phyloP scores from a whole-genome alignment of 2,113 vertebrate genomes.

The Riparia riparia region DNA sequence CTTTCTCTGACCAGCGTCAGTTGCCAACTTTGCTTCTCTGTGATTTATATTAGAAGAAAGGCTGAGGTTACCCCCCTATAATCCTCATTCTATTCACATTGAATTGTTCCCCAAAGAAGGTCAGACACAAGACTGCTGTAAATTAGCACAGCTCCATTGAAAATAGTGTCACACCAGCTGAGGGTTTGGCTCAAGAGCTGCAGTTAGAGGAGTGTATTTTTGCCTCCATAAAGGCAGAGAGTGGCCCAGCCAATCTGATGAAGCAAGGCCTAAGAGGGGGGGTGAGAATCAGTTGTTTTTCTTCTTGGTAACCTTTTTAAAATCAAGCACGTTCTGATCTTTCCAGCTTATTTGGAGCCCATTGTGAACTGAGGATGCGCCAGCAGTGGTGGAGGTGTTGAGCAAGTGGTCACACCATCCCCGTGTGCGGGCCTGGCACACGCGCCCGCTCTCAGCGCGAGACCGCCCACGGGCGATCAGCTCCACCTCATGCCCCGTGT shows the following conservation, averaged over 20 bases:
- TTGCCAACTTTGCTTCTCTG: neutral
- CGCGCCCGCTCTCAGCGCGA: accelerated
- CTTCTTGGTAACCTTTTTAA: neutral
- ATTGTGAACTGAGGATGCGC: accelerated
- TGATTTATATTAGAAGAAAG: constrained; percentile 42
- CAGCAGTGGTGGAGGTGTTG: neutral
- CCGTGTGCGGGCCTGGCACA: neutral
- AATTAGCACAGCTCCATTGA: constrained; percentile 20
- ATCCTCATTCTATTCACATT: constrained; percentile 22
- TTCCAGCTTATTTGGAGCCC: neutral
- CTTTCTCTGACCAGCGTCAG: neutral
- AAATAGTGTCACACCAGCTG: constrained; percentile 4
- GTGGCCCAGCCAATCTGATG: neutral
- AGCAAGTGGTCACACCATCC: neutral
- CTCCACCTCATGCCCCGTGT: neutral
- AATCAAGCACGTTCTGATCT: neutral
- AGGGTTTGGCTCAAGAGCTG: neutral
- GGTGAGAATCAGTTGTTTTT: neutral
- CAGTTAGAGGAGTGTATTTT: neutral
- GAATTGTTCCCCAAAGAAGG: constrained; percentile 16
- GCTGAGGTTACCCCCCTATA: constrained; percentile 1
- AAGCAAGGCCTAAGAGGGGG: neutral
- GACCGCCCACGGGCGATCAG: neutral
- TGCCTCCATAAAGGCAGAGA: neutral
- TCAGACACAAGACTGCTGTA: constrained; percentile 15